Evolutionary conservation across 2,888 invertebrate species (phyloP), one percentile per base, ranked within the genome.

Genomic region (Calliphora vomitoria): DNA sequence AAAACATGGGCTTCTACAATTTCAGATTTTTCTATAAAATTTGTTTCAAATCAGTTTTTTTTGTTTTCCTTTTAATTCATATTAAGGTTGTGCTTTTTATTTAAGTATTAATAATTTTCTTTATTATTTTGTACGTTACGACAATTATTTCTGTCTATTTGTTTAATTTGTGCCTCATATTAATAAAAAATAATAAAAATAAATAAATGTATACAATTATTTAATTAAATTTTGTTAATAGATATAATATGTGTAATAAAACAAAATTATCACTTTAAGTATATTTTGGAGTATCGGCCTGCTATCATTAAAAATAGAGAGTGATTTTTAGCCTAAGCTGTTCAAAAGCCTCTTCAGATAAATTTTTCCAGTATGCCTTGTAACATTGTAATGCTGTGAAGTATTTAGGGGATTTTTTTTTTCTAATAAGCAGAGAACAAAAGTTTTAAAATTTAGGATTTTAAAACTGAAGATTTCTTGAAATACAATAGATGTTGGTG

Each of bases 231-330:
- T 66, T 78, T 53, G n/a, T 18, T 78, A 50, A 53, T 55, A 66
- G 47, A 64, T 25, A 25, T 25, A 25, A 25, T 25, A 66, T 79
- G 71, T 71, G 25, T 25, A 71, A 5, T 80, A 62, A 76, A 76
- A 15, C 8, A 44, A 68, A 78, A 25, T n/a, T 66, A 74, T 58
- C 47, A 66, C 81, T 82, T 82, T 74, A 64, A 72, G 25, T 55
- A 20, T 66, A 68, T 38, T 82, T 82, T 13, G 55, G 58, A 82
- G 74, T 86, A 75, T 82, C 55, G 41, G 8, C 11, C 4, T 47
- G 31, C 4, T n/a, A 41, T n/a, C n/a, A 78, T 4, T n/a, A 31
- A 38, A 53, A 64, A 38, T 79, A 79, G 58, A 69, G 18, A 79
- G 68, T 13, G 38, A 53, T 62, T 75, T 41, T 64, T n/a, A 47